Percentiles rank a stretch among this genome's conserved stretches.
phyloP scores from a whole-genome alignment of 1,140 invertebrate species.

The Dolichoris vasculosae region DNA sequence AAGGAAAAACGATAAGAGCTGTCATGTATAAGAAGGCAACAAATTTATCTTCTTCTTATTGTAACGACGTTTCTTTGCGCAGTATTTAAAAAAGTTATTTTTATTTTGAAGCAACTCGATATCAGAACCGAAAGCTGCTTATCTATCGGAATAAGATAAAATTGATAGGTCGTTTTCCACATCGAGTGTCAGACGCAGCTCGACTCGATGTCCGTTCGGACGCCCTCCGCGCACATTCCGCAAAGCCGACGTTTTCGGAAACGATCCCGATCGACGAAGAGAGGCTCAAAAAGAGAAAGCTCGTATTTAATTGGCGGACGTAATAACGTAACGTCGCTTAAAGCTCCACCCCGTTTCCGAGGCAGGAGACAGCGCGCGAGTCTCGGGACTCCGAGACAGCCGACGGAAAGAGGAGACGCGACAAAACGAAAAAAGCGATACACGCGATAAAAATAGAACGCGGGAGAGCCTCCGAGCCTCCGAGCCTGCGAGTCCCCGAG shows the following conservation, averaged over 20 bases:
- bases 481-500: background rate
- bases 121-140: background rate
- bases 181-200: background rate
- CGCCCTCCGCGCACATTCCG: too few relatives aligned
- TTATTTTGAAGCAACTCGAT: background rate
- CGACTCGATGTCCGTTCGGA: background rate
- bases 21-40: background rate
- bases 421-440: background rate
- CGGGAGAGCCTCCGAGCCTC: background rate
- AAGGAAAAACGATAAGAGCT: background rate
- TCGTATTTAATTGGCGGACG: constrained; percentile 52
- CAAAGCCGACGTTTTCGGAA: constrained; percentile 10
- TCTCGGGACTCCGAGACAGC: constrained; percentile 32
- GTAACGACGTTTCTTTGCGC: background rate
- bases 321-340: constrained; percentile 42
- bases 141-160: constrained; percentile 32
- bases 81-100: constrained; percentile 1
- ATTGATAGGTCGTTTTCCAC: background rate
- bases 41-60: background rate
- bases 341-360: constrained; percentile 46
- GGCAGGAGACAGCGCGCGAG: constrained; percentile 17
- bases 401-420: background rate
- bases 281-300: constrained; percentile 37
- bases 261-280: background rate
- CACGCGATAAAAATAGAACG: background rate